phyloP scores from a whole-genome alignment of 2,888 invertebrate species.

The Ptilodon capucinus region DNA sequence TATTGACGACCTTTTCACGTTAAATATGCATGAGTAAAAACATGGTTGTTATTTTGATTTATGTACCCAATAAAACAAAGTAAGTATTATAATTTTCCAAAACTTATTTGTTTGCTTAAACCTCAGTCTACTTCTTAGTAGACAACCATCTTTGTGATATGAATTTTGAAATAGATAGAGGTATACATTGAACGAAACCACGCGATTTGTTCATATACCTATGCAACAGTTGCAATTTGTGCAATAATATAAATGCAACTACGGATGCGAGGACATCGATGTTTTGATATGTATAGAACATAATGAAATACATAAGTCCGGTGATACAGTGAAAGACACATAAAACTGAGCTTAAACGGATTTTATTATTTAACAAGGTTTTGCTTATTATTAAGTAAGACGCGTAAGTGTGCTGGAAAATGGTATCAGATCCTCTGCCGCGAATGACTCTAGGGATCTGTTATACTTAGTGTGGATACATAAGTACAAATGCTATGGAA shows the following conservation, averaged over 20 bases:
- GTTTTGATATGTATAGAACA: constrained; percentile 16
- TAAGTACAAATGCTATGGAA: too few relatives aligned
- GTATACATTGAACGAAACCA: constrained; percentile 4
- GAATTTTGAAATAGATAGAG: constrained; percentile 7
- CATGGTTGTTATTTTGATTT: neutral
- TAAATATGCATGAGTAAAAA: constrained; percentile 11
- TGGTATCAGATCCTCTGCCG: too few relatives aligned
- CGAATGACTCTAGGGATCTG: too few relatives aligned
- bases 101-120: too few relatives aligned
- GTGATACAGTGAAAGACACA: constrained; percentile 26
- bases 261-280: constrained; percentile 33
- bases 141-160: neutral
- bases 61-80: neutral
- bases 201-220: constrained; percentile 13
- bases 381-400: neutral
- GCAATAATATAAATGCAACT: constrained; percentile 31
- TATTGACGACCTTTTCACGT: constrained; percentile 24
- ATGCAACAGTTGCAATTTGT: constrained; percentile 34
- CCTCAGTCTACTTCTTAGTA: neutral
- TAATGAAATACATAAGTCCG: constrained; percentile 30
- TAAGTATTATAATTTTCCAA: too few relatives aligned
- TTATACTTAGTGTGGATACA: too few relatives aligned
- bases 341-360: constrained; percentile 11
- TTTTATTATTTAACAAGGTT: neutral
- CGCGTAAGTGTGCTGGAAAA: too few relatives aligned